Base-by-base conservation (phyloP, 1,140 invertebrate genomes). In the Musca domestica region DNA sequence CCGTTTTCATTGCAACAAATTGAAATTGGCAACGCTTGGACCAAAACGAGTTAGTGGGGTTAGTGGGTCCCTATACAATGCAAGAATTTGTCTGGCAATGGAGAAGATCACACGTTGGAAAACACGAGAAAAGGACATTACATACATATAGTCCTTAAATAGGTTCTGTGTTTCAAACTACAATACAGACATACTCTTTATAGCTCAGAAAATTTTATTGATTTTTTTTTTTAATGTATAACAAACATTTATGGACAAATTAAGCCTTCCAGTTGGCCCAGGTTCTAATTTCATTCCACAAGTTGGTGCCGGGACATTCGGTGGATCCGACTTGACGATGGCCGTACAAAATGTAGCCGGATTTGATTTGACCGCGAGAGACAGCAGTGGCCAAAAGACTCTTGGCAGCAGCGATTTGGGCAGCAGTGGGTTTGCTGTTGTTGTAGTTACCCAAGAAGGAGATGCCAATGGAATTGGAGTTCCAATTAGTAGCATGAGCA, bases 281-380 rank as follows among this genome's bases (percentile, higher is more conserved):
- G 1, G 76, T 86, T 56, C 85, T 78, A 20, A 92, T 88, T 67
- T 88, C 85, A 1, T 84, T 74, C 72, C 85, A 91, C 10, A 92
- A 75, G 0, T 83, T 81, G 15, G 88, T 81, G 15, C 91, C 91
- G 1, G 91, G 91, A 76, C 91, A 92, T 64, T 88, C 85, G 0
- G 91, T 92, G 2, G 83, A 80, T 12, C 86, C 75, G 0, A 89
- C 85, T 83, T 92, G 90, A 61, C 89, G 83, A 72, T 92, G 90
- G 0, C 88, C 91, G 7, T 91, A 74, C 14, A 92, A 77, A 49
- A 83, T 88, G 73, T 92, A 92, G 67, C 88, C 78, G 1, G 79
- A 67, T 3, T 75, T 73, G 27, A 92, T 87, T 72, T 86, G 85
- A 1, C 87, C 86, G 6, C 79, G 75, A 27, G 70, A 72, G 0